Evolutionary conservation across 2,113 vertebrate genomes (phyloP).

Genomic region (Silurus meridionalis): DNA sequence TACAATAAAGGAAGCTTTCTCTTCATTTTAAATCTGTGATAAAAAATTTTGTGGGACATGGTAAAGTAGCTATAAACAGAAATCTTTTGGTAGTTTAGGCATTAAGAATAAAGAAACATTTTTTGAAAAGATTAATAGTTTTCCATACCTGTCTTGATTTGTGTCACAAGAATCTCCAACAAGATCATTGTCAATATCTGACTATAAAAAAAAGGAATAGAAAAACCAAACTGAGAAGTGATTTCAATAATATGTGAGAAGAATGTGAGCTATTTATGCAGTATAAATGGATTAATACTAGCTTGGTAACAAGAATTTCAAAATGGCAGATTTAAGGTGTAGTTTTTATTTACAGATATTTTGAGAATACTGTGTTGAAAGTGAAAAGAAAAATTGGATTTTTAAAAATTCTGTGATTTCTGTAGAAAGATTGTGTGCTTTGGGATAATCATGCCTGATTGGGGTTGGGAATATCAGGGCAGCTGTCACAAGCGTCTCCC

Average conservation of each 20-base stretch:
- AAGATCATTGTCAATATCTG: conserved; percentile 92
- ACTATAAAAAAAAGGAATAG: conserved; percentile 75
- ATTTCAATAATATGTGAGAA: background rate
- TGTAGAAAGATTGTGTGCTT: background rate
- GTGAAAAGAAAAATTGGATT: background rate
- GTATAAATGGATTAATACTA: background rate
- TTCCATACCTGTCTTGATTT: conserved; percentile 93
- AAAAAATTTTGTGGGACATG: no score
- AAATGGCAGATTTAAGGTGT: background rate
- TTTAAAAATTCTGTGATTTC: background rate
- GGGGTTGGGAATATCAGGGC: conserved; percentile 91
- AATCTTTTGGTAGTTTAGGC: background rate
- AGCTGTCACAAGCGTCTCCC: conserved; percentile 95
- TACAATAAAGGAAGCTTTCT: background rate
- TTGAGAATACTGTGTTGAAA: background rate
- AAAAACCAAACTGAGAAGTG: background rate
- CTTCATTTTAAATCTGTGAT: background rate
- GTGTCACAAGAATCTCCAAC: conserved; percentile 98
- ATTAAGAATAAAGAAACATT: background rate
- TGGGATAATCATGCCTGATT: conserved; percentile 78
- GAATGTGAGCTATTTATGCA: background rate
- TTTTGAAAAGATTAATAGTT: background rate
- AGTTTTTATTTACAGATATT: background rate
- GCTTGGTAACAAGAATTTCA: background rate
- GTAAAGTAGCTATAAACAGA: background rate